Conservation (phyloP, 2,888 invertebrate species). For the Cheilosia scutellata region DNA sequence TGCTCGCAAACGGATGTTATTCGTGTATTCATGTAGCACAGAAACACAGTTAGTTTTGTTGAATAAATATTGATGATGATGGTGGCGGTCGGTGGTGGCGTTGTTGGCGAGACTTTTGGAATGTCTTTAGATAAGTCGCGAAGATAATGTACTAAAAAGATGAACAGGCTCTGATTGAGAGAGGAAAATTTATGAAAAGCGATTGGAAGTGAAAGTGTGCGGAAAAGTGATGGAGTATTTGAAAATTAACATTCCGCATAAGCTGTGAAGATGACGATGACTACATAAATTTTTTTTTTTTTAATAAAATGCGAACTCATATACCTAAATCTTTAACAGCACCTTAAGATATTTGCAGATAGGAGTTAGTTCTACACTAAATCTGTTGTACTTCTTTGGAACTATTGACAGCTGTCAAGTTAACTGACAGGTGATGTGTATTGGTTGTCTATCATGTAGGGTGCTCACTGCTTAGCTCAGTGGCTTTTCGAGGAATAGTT, state of each 20-base stretch:
- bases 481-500: too few species aligned
- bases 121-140: background rate
- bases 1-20: background rate
- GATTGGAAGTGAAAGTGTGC: constrained; percentile 63
- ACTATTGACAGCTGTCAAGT: too few species aligned
- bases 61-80: constrained; percentile 33
- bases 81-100: constrained; percentile 4
- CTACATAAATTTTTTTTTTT: too few species aligned
- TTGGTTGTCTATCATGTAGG: too few species aligned
- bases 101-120: constrained; percentile 14
- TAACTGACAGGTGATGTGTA: too few species aligned
- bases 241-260: background rate
- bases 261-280: too few species aligned
- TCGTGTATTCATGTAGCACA: constrained; percentile 30
- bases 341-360: too few species aligned
- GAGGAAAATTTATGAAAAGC: constrained; percentile 63
- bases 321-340: too few species aligned
- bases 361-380: too few species aligned
- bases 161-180: constrained; percentile 59
- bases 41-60: constrained; percentile 54
- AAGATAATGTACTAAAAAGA: constrained; percentile 20
- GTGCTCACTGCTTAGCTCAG: too few species aligned
- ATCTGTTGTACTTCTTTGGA: too few species aligned
- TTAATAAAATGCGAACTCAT: too few species aligned
- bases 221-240: constrained; percentile 37